Base-by-base conservation (phyloP, 30 jellyfish, hydroid and myxozoan genomes). In the Phacellophora camtschatica region DNA sequence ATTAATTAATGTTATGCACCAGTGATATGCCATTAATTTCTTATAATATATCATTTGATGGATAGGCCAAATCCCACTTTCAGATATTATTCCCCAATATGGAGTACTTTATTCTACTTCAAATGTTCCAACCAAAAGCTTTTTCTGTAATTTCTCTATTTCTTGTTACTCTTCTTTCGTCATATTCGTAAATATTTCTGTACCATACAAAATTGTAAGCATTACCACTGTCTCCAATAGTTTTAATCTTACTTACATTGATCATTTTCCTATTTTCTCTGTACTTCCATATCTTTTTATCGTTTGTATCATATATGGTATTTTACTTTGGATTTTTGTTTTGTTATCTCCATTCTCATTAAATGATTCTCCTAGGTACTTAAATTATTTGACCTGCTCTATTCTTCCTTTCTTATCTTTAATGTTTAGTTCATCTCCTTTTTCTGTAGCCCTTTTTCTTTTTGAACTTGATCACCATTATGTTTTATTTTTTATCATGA, bases 221-320 rank as follows among this genome's bases (percentile, higher is more conserved):
- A 24, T 61, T 10, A 61, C 75, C 22, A 51, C 67, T 51, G 67
- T 19, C 22, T 51, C 67, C 22, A 51, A 51, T 51, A 51, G 9
- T 61, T 58, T 58, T 28, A 58, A 58, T 28, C 73, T 58, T 5
- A 58, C 73, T 58, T 28, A 23, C 66, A 18, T 51, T 51, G 66
- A 8, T 18, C 20, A 3, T 58, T 58, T 58, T 58, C 73, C 73
- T 58, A 58, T 43, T 58, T 58, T 6, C 18, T 25, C 73, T 58
- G 73, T 28, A 28, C 18, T 16, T 58, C 73, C 73, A 58, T 58
- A 58, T 58, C 73, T 13, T 58, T 58, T 58, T 58, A 58, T 58
- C 31, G 73, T 58, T 58, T 58, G 73, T 27, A 58, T 58, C 73
- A 58, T 58, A 25, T 58, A 58, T 27, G 73, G 73, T 58, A 58